Percentiles rank a stretch among this genome's conserved stretches.
These are phyloP conservation scores for Penaeus vannamei DNA, from an alignment of 1,140 invertebrate species.

Conservation along the genomic window DNA sequence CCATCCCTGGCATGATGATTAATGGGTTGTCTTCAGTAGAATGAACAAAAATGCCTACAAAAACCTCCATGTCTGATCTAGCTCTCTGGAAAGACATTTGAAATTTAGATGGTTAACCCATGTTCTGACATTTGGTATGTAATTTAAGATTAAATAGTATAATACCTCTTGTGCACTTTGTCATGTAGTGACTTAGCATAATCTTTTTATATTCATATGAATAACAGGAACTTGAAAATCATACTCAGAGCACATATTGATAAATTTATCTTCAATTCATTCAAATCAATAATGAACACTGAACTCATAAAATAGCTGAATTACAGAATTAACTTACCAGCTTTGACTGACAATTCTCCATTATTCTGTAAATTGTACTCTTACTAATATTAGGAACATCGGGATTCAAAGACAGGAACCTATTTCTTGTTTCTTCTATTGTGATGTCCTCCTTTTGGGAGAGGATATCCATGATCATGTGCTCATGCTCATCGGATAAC, in stretches of 20 bases:
- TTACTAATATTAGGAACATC: conserved; percentile 68
- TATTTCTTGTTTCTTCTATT: conserved; percentile 67
- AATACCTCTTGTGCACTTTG: too few species aligned
- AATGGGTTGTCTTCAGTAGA: conserved; percentile 59
- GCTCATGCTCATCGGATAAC: conserved; percentile 67
- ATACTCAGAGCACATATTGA: too few species aligned
- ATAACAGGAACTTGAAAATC: too few species aligned
- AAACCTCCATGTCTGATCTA: conserved; percentile 67
- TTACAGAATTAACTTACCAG: conserved; percentile 50
- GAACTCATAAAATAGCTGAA: not conserved
- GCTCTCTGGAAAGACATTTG: conserved; percentile 48
- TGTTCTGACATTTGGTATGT: not conserved
- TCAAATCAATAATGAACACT: too few species aligned
- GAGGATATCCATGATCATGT: conserved; percentile 68
- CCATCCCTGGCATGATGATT: conserved; percentile 59
- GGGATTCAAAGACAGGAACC: conserved; percentile 66
- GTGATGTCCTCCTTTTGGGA: conserved; percentile 68
- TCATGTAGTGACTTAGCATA: too few species aligned
- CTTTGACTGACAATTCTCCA: conserved; percentile 68
- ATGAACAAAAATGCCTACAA: conserved; percentile 67
- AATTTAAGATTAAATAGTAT: not conserved
- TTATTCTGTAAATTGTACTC: conserved; percentile 68
- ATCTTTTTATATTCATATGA: too few species aligned
- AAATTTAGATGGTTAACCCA: not conserved
- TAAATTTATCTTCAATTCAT: too few species aligned